Evolutionary conservation across 2,797 vertebrate genomes (phyloP), one percentile per base, ranked within the genome.

Genomic region (Phalanger gymnotis): DNA sequence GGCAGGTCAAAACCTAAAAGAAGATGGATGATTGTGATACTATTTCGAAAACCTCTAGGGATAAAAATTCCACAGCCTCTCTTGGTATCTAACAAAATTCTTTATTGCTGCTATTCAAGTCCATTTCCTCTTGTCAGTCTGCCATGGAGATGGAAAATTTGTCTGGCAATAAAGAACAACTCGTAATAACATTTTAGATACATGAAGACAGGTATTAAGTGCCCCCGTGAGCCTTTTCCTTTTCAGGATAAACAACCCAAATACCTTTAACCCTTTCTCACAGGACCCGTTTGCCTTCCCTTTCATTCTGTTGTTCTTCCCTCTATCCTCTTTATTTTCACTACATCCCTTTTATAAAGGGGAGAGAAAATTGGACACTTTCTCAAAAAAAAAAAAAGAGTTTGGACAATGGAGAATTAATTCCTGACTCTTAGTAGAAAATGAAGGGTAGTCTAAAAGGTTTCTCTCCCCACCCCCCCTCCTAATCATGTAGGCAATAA

Each of bases 201-300:
- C 40, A 31, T 16, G 93, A 91, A 95, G 92, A 87, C 31, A 95
- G 54, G 28, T n/a, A 91, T n/a, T 73, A 34, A 0, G 16, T 93
- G n/a, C 94, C 31, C 55, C 87, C 22, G n/a, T 93, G 27, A 91
- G 51, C 11, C n/a, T 95, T 92, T 51, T 57, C 81, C 94, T 55
- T 12, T 95, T 47, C 61, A 94, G 54, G 92, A 90, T 16, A 96
- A 91, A 90, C 94, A 91, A 31, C 9, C 54, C 51, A 93, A 94
- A 91, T 27, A 81, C 1, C 91, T 96, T 53, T 90, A 47, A 95
- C 95, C 28, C 92, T 81, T 93, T 93, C 92, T 40, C 19, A 57
- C 0, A 95, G 1, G 31, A 57, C 25, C 27, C 90, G 47, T 61
- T n/a, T 91, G 53, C 54, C 55, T 58, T 12, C 7, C 19, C 53